These are phyloP conservation scores for Fundulus diaphanus DNA, from an alignment of 2,797 vertebrate species.

Conservation along the genomic window DNA sequence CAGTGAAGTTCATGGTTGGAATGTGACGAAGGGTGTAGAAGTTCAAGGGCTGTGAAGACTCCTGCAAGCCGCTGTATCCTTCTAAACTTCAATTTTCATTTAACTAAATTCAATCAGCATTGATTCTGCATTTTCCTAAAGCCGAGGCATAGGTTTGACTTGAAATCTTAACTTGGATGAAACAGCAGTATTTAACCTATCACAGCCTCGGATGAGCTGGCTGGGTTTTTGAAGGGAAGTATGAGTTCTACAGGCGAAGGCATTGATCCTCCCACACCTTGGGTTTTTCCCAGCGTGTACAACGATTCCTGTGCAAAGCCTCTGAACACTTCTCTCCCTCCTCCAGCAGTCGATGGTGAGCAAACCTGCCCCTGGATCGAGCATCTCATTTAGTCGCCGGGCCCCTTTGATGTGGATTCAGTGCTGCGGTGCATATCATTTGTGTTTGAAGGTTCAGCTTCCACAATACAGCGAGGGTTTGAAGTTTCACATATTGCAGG, in stretches of 20 bases:
- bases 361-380: constrained; percentile 75
- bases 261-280: constrained; percentile 75
- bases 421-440: constrained; percentile 76
- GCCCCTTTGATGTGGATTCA: constrained; percentile 80
- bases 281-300: constrained; percentile 67
- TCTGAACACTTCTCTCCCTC: constrained; percentile 72
- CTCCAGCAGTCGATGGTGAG: constrained; percentile 64
- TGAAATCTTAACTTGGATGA: constrained; percentile 69
- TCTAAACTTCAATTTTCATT: constrained; percentile 76
- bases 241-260: constrained; percentile 56
- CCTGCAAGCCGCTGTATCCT: constrained; percentile 37
- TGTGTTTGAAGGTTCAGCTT: constrained; percentile 77
- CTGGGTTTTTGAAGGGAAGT: constrained; percentile 64
- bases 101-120: constrained; percentile 78
- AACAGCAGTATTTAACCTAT: constrained; percentile 76
- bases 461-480: constrained; percentile 75
- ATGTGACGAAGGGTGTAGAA: not conserved
- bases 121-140: constrained; percentile 66
- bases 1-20: not conserved
- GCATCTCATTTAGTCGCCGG: constrained; percentile 78
- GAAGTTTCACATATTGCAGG: constrained; percentile 78
- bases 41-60: not conserved
- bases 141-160: constrained; percentile 68
- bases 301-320: constrained; percentile 68
- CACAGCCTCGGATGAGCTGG: constrained; percentile 65